phyloP scores from a whole-genome alignment of 2,888 invertebrate species.

The Eristalis intricaria region DNA sequence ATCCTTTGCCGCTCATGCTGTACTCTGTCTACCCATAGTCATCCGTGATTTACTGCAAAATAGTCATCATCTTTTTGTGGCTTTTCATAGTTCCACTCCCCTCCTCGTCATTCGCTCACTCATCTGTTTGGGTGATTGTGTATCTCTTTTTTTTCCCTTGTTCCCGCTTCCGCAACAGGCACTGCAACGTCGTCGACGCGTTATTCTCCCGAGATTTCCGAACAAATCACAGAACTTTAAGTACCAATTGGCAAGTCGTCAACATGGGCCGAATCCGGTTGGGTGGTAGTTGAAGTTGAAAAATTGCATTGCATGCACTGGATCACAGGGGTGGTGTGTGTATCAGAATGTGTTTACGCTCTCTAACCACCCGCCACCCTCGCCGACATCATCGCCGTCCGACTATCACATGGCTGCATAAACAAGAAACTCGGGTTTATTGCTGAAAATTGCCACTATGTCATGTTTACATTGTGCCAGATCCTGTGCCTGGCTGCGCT shows the following conservation, averaged over 20 bases:
- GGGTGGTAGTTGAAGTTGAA: slow-evolving; percentile 12
- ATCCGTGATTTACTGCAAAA: slow-evolving; percentile 56
- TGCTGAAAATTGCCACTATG: slow-evolving; percentile 62
- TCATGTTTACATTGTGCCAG: slow-evolving; percentile 68
- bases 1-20: slow-evolving; percentile 37
- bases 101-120: not conserved
- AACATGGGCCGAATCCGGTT: not conserved
- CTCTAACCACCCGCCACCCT: not conserved
- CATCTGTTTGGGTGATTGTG: not conserved
- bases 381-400: not conserved
- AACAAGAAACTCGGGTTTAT: slow-evolving; percentile 47
- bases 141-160: not conserved
- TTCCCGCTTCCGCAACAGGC: not conserved
- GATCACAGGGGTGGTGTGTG: not conserved
- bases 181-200: not conserved
- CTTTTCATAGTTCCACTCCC: slow-evolving; percentile 34
- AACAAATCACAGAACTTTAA: slow-evolving; percentile 52
- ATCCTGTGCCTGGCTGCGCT: slow-evolving; percentile 10
- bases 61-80: slow-evolving; percentile 60
- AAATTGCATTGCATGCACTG: not conserved
- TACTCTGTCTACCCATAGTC: slow-evolving; percentile 29
- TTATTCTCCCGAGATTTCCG: slow-evolving; percentile 28
- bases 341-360: slow-evolving; percentile 8
- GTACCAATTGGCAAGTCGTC: slow-evolving; percentile 49
- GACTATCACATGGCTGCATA: slow-evolving; percentile 8